Conservation (phyloP, 1,140 invertebrate genomes). For the Armadillidium nasatum region DNA sequence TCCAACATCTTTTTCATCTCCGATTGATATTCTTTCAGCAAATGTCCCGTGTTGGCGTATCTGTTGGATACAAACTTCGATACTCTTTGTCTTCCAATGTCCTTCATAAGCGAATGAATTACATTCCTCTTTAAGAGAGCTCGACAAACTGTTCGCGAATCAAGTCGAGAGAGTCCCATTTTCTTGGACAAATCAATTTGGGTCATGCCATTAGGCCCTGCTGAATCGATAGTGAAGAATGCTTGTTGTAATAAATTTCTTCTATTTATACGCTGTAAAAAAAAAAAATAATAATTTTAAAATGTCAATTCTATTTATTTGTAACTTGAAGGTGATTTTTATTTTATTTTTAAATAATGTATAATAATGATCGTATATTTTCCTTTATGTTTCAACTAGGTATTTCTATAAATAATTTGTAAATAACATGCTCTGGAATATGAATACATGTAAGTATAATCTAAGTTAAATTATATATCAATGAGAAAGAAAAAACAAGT, state of each 20-base stretch:
- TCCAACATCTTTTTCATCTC: constrained; percentile 41
- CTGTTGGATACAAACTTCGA: constrained; percentile 44
- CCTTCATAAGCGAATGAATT: constrained; percentile 54
- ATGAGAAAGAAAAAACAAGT: too few relatives aligned
- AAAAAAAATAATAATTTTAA: neutral
- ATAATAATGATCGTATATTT: too few relatives aligned
- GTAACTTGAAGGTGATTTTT: neutral
- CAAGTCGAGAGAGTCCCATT: constrained; percentile 55
- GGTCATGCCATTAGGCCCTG: constrained; percentile 52
- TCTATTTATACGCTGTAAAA: constrained; percentile 23
- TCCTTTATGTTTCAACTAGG: too few relatives aligned
- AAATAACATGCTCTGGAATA: too few relatives aligned
- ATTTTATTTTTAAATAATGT: too few relatives aligned
- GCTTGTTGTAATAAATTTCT: constrained; percentile 52
- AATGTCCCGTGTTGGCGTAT: constrained; percentile 36
- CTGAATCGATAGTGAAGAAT: constrained; percentile 51
- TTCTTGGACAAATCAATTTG: constrained; percentile 51
- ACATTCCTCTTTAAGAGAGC: constrained; percentile 52
- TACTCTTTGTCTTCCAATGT: constrained; percentile 56
- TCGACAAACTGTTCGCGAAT: constrained; percentile 53
- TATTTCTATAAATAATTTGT: too few relatives aligned
- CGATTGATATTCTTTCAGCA: constrained; percentile 37
- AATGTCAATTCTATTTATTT: neutral
- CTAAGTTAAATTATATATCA: too few relatives aligned
- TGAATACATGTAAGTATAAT: too few relatives aligned